phyloP scores from a whole-genome alignment of 2,113 vertebrate species.

The Amphiprion percula region DNA sequence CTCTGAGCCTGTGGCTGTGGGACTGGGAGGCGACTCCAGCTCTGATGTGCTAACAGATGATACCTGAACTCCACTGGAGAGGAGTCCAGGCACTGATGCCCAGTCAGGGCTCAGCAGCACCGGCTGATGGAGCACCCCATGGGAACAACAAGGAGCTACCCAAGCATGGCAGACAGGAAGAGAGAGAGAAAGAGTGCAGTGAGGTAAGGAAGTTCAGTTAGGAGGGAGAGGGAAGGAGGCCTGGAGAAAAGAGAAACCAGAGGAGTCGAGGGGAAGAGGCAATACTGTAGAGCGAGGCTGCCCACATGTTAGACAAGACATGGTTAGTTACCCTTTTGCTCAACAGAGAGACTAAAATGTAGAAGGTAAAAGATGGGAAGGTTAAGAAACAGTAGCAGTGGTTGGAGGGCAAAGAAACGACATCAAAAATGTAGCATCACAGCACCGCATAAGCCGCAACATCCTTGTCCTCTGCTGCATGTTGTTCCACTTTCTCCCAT shows the following conservation, averaged over 20 bases:
- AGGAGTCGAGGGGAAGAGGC: constrained; percentile 33
- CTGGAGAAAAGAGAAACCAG: constrained; percentile 22
- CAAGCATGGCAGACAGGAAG: constrained; percentile 57
- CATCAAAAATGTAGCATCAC: background rate
- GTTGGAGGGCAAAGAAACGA: background rate
- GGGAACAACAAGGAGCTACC: constrained; percentile 56
- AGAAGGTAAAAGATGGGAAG: constrained; percentile 15
- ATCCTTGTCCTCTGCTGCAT: no score
- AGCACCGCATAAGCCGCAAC: background rate
- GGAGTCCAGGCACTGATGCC: constrained; percentile 59
- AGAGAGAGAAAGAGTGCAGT: background rate
- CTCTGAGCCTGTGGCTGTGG: constrained; percentile 30
- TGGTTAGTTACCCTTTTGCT: constrained; percentile 54
- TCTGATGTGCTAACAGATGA: constrained; percentile 71
- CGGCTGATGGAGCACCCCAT: constrained; percentile 62
- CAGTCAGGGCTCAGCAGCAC: constrained; percentile 62
- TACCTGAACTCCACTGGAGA: constrained; percentile 58
- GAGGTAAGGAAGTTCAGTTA: constrained; percentile 14
- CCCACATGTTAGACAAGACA: constrained; percentile 55
- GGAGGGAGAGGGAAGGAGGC: constrained; percentile 13
- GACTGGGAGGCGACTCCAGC: constrained; percentile 15
- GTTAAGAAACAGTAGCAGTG: background rate
- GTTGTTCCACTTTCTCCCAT: background rate
- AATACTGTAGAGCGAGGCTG: constrained; percentile 22
- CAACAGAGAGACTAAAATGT: constrained; percentile 24